Evolutionary conservation across 2,797 vertebrate genomes (phyloP).

Genomic region (Mus spretus): DNA sequence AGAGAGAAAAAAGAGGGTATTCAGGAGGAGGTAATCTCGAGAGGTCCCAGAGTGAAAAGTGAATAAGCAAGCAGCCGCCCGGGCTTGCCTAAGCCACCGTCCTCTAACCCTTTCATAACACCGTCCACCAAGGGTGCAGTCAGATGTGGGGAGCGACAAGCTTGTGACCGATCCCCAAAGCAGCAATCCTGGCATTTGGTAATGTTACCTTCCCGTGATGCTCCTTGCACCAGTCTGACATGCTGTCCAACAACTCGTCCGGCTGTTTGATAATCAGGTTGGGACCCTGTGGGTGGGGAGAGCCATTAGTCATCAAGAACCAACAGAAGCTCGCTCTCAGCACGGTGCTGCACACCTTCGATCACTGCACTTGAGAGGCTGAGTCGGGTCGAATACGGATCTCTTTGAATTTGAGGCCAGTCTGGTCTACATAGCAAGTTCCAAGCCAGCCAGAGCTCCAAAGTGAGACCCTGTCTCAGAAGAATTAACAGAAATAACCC

Average conservation of each 20-base stretch:
- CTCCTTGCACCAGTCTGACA: conserved; percentile 98
- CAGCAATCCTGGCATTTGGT: conserved; percentile 29
- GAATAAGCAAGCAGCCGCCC: conserved; percentile 75
- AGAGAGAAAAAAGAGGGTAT: conserved; percentile 76
- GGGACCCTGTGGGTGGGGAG: conserved; percentile 91
- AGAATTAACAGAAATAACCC: conserved; percentile 46
- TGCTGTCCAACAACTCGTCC: conserved; percentile 94
- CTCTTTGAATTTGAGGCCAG: background rate
- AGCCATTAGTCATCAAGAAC: conserved; percentile 61
- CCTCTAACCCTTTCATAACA: conserved; percentile 70
- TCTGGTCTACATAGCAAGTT: background rate
- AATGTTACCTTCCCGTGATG: conserved; percentile 95
- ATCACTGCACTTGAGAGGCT: background rate
- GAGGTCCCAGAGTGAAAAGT: conserved; percentile 75
- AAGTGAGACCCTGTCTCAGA: background rate
- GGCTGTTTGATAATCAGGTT: conserved; percentile 97
- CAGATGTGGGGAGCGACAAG: conserved; percentile 56
- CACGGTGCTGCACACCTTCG: background rate
- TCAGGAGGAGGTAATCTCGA: conserved; percentile 73
- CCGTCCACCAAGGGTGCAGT: conserved; percentile 74
- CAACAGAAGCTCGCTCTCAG: background rate
- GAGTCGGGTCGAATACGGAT: background rate
- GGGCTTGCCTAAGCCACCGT: conserved; percentile 71
- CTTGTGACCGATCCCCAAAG: background rate
- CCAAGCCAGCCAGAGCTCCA: background rate